phyloP scores from a whole-genome alignment of 2,797 vertebrate species.

The Mionectes olivaceus region DNA sequence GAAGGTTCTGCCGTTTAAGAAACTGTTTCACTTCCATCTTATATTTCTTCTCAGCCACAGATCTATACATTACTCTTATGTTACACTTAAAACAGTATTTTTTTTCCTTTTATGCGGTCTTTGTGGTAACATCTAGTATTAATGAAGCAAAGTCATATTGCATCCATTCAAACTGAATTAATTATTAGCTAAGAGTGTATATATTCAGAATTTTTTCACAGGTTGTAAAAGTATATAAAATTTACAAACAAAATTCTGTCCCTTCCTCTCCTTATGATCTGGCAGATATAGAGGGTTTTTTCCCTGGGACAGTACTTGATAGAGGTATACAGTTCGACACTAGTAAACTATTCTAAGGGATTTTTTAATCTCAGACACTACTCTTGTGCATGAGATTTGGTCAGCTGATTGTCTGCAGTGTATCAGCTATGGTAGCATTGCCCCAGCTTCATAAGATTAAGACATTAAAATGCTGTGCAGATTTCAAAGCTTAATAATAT shows the following conservation, averaged over 20 bases:
- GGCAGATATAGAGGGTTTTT: not conserved
- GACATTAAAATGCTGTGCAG: not conserved
- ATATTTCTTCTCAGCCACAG: not conserved
- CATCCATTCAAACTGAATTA: not conserved
- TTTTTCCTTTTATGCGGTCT: not conserved
- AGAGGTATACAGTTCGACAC: not conserved
- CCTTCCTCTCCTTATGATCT: not conserved
- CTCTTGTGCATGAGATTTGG: not conserved
- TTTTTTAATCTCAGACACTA: not conserved
- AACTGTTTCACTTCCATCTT: not conserved
- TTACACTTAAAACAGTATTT: not conserved
- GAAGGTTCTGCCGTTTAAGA: not conserved
- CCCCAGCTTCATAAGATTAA: not conserved
- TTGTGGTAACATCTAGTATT: not conserved
- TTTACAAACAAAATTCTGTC: not conserved
- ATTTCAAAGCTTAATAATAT: constrained; percentile 6
- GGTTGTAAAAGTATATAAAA: not conserved
- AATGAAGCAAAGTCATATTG: not conserved
- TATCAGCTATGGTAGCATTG: not conserved
- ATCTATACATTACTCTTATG: not conserved
- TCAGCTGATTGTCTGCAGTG: not conserved
- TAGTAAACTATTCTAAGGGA: not conserved
- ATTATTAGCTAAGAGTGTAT: not conserved
- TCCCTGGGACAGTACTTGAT: not conserved
- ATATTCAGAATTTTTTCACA: not conserved